phyloP scores from a whole-genome alignment of 1,140 invertebrate species.

The Asobara japonica region DNA sequence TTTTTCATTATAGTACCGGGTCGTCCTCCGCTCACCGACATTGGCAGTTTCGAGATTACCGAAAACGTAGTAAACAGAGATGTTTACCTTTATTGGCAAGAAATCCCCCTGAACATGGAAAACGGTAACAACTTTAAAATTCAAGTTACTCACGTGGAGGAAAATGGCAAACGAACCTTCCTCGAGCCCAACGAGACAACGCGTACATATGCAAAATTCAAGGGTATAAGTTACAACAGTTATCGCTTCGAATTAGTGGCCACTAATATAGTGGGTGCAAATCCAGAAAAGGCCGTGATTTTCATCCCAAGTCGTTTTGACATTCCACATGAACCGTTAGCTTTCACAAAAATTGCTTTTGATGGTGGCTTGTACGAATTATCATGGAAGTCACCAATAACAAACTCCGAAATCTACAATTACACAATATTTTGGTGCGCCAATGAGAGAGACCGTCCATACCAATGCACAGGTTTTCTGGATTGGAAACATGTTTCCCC shows the following conservation, averaged over 20 bases:
- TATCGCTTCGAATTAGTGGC: slow-evolving; percentile 69
- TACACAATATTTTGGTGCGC: slow-evolving; percentile 83
- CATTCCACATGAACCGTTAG: slow-evolving; percentile 65
- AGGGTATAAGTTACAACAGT: slow-evolving; percentile 59
- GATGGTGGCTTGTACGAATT: slow-evolving; percentile 75
- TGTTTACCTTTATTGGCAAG: slow-evolving; percentile 77
- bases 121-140: slow-evolving; percentile 70
- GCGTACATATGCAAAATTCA: slow-evolving; percentile 68
- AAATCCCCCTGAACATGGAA: slow-evolving; percentile 70
- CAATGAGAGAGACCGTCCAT: slow-evolving; percentile 69
- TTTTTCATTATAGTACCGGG: slow-evolving; percentile 64
- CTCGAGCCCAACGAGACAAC: slow-evolving; percentile 60
- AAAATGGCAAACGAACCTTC: slow-evolving; percentile 51
- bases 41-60: slow-evolving; percentile 74
- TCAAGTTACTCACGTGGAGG: slow-evolving; percentile 55
- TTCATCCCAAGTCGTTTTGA: slow-evolving; percentile 70
- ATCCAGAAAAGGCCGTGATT: slow-evolving; percentile 67
- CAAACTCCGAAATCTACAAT: slow-evolving; percentile 58
- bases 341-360: slow-evolving; percentile 76
- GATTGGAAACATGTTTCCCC: slow-evolving; percentile 68
- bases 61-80: slow-evolving; percentile 64
- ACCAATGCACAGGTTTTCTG: slow-evolving; percentile 70
- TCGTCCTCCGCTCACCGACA: slow-evolving; percentile 70
- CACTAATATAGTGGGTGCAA: slow-evolving; percentile 70
- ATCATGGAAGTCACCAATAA: slow-evolving; percentile 72